Evolutionary conservation across 2,888 invertebrate species (phyloP), one percentile per base, ranked within the genome.

Genomic region (Sesia apiformis): DNA sequence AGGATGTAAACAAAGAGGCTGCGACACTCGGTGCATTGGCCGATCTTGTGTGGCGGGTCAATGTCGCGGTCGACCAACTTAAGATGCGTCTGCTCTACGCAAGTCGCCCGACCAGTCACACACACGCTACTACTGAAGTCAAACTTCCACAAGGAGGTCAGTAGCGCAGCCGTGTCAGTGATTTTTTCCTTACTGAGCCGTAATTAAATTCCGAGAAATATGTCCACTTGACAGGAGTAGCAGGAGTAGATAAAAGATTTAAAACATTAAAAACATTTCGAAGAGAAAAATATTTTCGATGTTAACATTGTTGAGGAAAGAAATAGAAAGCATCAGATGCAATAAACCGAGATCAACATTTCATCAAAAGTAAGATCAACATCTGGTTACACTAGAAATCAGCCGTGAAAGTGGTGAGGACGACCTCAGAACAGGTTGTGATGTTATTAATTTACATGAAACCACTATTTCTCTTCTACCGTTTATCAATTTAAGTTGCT

Each of bases 1-100:
- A 84, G 87, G 84, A 84, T 75, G 84, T 85, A 88, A 88, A 88
- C 87, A 88, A 88, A 86, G 84, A 87, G 84, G 72, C 87, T 87
- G 81, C 82, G 81, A 85, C 84, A 84, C 71, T 68, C 80, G 70
- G 88, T 84, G 88, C 88, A 86, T 82, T 85, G 88, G 74, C 88
- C 88, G 85, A 80, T 78, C 82, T 77, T 73, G 78, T 79, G 80
- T 77, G 78, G 79, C 78, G 78, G 88, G 85, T 89, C 89, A 88
- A 87, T 88, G 88, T 88, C 88, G 87, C 81, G 87, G 82, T 69
- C 84, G 70, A 71, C 70, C 77, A 76, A 74, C 83, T 78, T 78
- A 69, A 78, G 81, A 76, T 78, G 79, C 77, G 78, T 70, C 78
- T 78, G 75, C 65, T 65, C 74, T 23, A 75, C 74, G 81, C 78